These are phyloP conservation scores for Entomyzon cyanotis DNA, from an alignment of 2,113 vertebrate species.

Conservation along the genomic window DNA sequence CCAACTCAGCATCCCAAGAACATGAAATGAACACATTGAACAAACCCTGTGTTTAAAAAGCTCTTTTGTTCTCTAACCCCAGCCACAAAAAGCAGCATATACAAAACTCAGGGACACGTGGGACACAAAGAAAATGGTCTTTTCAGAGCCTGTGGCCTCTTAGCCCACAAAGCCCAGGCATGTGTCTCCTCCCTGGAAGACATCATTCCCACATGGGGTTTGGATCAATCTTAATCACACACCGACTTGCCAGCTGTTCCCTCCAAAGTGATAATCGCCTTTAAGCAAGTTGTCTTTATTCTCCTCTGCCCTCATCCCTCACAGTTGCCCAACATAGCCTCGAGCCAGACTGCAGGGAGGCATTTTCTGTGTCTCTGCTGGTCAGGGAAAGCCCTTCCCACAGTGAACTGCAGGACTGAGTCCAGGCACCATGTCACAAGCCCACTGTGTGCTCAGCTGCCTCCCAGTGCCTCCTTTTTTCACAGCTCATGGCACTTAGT, in stretches of 20 bases:
- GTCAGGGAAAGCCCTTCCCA: background rate
- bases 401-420: background rate
- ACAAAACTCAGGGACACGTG: background rate
- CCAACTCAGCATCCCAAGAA: conserved; percentile 1
- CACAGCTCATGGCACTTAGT: background rate
- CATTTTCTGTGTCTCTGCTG: background rate
- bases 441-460: background rate
- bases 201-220: background rate
- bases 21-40: background rate
- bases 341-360: background rate
- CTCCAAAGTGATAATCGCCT: background rate
- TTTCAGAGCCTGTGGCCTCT: conserved; percentile 13
- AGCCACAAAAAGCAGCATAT: background rate
- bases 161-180: conserved; percentile 16
- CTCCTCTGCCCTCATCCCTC: background rate
- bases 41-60: conserved; percentile 16
- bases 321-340: background rate
- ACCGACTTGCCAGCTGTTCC: background rate
- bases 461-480: background rate
- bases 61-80: conserved; percentile 1
- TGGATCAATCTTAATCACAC: conserved; percentile 26
- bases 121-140: background rate
- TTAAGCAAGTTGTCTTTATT: background rate
- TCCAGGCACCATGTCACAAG: background rate
- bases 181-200: background rate